Conservation (phyloP, 1,140 invertebrate genomes). For the Drosophila mojavensis region DNA sequence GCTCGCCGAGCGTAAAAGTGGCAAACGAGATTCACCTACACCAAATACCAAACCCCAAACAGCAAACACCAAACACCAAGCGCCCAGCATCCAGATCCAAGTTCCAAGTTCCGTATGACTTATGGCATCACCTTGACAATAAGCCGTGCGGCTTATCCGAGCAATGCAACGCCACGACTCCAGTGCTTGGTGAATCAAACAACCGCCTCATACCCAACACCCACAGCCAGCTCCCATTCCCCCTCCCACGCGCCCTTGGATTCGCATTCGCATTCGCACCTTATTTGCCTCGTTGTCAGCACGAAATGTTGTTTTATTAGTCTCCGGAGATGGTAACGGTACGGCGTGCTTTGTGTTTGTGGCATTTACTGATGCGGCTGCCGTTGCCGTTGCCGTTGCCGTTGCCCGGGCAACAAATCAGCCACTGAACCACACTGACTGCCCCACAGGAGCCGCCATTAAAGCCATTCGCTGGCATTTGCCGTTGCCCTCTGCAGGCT, state of each 20-base stretch:
- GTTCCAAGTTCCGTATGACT: slow-evolving; percentile 57
- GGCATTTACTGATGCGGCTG: slow-evolving; percentile 35
- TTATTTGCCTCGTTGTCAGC: slow-evolving; percentile 79
- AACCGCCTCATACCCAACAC: slow-evolving; percentile 42
- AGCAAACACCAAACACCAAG: too few species aligned
- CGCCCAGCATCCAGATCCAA: not conserved
- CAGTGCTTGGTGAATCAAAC: slow-evolving; percentile 55
- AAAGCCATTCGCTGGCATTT: slow-evolving; percentile 66
- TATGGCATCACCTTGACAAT: slow-evolving; percentile 81
- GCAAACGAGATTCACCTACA: not conserved
- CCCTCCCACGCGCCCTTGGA: too few species aligned
- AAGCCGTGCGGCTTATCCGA: slow-evolving; percentile 64
- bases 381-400: slow-evolving; percentile 58
- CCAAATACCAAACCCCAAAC: too few species aligned
- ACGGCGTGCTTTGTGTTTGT: slow-evolving; percentile 53
- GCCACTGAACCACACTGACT: slow-evolving; percentile 9
- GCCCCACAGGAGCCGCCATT: slow-evolving; percentile 18
- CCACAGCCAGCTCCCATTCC: slow-evolving; percentile 7
- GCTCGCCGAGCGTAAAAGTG: slow-evolving; percentile 14
- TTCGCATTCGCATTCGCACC: slow-evolving; percentile 61
- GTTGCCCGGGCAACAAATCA: slow-evolving; percentile 59
- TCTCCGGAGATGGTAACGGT: slow-evolving; percentile 76
- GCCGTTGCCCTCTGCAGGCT: not conserved
- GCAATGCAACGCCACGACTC: slow-evolving; percentile 15
- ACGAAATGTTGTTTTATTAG: slow-evolving; percentile 83